Evolutionary conservation across 2,797 vertebrate species (phyloP), one percentile per base, ranked within the genome.

Genomic region (Meriones psammophilus): DNA sequence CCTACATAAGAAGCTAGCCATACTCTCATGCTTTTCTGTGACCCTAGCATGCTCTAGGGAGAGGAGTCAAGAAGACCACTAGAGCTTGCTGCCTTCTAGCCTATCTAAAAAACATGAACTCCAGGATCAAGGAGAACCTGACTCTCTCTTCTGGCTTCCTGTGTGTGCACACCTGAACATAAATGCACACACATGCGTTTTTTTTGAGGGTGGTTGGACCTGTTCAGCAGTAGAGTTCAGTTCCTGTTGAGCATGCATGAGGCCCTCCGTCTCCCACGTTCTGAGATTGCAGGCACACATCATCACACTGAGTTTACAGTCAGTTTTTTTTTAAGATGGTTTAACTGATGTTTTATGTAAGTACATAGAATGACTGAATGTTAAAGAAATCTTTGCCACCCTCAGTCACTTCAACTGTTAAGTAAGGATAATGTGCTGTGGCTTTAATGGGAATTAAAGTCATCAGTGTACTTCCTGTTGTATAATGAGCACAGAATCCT

Each of bases 401-500:
- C 18, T 91, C n/a, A 56, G 0, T 92, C 50, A 56, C 69, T 69
- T 81, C 36, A 58, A 0, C 42, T 79, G 5, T 64, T 69, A 42
- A 58, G 60, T 54, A 6, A 46, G 8, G 13, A n/a, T 92, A 68
- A 83, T 20, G 22, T 83, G 42, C 54, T 60, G 24, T 14, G 69
- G 39, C 36, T 95, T 87, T 79, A 74, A 26, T 76, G 60, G 66
- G n/a, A 81, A 15, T 83, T 69, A 54, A 76, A 87, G 58, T 89
- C 30, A 17, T 87, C 26, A 42, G 73, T 22, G 1, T 88, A n/a
- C 36, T 76, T 85, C 56, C 42, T 81, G 22, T 18, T 66, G 18
- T 83, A 8, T 50, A 62, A 15, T 69, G 62, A 78, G 14, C 17
- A 17, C 0, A 9, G 71, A 62, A 24, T 58, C 54, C 13, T 24